Percentiles rank a stretch among this genome's conserved stretches.
These are phyloP conservation scores for Saturnia pavonia DNA, from an alignment of 2,888 invertebrate genomes.

Conservation along the genomic window DNA sequence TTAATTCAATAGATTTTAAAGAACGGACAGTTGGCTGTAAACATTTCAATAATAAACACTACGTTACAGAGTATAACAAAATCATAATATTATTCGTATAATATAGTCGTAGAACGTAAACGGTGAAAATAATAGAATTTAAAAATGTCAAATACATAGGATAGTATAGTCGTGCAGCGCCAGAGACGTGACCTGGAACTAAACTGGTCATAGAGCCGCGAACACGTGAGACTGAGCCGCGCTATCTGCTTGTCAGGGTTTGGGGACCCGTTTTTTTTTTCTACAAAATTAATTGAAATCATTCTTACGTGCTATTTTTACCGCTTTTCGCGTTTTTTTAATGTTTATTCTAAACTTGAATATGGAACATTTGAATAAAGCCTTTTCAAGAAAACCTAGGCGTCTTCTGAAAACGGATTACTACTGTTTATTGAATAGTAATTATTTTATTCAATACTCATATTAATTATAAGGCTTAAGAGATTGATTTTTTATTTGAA, in stretches of 20 bases:
- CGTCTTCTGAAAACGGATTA: no score
- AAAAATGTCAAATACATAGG: conserved; percentile 13
- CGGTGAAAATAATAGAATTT: conserved; percentile 17
- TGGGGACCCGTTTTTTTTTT: not conserved
- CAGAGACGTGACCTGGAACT: conserved; percentile 17
- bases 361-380: no score
- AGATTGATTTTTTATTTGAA: no score
- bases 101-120: conserved; percentile 4
- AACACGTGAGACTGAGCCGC: not conserved
- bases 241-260: not conserved
- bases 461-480: no score
- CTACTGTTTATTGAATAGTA: no score
- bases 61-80: not conserved
- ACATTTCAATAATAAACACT: no score
- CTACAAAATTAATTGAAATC: not conserved
- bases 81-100: conserved; percentile 1
- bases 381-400: not conserved
- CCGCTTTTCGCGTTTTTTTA: no score
- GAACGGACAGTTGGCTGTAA: no score
- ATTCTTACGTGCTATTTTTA: not conserved
- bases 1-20: no score
- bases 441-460: no score
- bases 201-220: conserved; percentile 6
- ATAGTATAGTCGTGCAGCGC: not conserved
- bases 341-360: no score